Conservation (phyloP, 2,113 vertebrate genomes). For the Toxotes jaculatrix region DNA sequence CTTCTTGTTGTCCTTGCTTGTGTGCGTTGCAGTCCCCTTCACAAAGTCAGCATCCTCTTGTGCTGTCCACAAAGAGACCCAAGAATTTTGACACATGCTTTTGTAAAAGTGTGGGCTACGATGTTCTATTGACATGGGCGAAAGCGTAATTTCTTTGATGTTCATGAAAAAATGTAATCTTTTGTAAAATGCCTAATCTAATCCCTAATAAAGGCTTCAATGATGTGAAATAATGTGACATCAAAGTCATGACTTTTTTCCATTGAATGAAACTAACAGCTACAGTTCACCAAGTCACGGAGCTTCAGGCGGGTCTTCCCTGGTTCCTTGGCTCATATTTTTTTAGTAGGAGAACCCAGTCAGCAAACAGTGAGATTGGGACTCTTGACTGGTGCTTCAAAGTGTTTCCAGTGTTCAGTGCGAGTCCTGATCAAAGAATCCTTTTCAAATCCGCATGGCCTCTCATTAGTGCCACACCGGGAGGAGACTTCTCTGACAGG, state of each 20-base stretch:
- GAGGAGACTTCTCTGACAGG: conserved; percentile 30
- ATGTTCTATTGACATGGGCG: background rate
- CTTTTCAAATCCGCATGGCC: conserved; percentile 54
- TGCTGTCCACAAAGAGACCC: conserved; percentile 3
- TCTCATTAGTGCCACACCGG: conserved; percentile 59
- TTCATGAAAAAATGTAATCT: background rate
- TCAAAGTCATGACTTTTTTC: background rate
- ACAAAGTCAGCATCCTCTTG: conserved; percentile 9
- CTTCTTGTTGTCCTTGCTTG: conserved; percentile 15
- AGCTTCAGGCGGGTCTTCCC: conserved; percentile 10
- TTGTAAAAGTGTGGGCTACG: background rate
- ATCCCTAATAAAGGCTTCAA: background rate
- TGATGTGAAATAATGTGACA: background rate
- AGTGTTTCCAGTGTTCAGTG: conserved; percentile 32
- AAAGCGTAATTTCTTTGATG: background rate
- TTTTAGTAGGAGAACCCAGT: background rate
- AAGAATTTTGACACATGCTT: background rate
- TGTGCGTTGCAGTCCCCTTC: background rate
- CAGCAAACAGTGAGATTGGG: conserved; percentile 31
- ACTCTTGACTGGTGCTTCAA: conserved; percentile 43
- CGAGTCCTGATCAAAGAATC: conserved; percentile 56
- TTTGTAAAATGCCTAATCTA: background rate
- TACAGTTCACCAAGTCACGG: conserved; percentile 1
- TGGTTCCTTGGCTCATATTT: background rate
- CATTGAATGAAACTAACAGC: conserved; percentile 6